A percentile compares a stretch with the other conserved stretches of the same genome.
Conservation (phyloP, 2,888 invertebrate species). For the Nymphalis polychloros region DNA sequence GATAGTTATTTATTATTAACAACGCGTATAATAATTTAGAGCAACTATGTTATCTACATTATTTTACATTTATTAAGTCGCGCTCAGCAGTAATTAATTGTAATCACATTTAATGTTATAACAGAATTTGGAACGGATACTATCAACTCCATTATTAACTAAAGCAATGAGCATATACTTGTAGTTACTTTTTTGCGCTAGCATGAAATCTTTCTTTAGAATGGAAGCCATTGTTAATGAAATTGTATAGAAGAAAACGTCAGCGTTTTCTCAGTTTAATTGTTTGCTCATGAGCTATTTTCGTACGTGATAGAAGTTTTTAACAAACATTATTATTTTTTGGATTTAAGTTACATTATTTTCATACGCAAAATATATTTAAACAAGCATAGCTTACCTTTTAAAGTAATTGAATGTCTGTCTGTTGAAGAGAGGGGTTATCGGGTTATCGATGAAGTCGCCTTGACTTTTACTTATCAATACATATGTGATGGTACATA, state of each 20-base stretch:
- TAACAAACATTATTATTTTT: not conserved
- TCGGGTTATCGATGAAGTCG: slow-evolving; percentile 22
- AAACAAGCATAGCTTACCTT: not conserved
- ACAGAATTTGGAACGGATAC: not conserved
- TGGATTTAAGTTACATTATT: not conserved
- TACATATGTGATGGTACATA: not conserved
- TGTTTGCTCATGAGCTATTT: not conserved
- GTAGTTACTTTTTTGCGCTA: too few relatives aligned
- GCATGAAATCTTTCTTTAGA: not conserved
- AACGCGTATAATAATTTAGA: too few relatives aligned
- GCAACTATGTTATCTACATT: too few relatives aligned
- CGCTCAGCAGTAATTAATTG: not conserved
- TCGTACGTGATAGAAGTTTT: not conserved
- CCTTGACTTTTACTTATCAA: slow-evolving; percentile 37
- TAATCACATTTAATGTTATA: not conserved
- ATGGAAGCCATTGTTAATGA: not conserved
- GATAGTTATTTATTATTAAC: too few relatives aligned
- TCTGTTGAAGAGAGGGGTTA: slow-evolving; percentile 1
- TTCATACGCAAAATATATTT: not conserved
- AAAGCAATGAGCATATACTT: not conserved
- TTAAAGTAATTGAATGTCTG: not conserved
- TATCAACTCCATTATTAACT: not conserved
- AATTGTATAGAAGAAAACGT: not conserved
- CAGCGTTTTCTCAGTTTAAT: not conserved
- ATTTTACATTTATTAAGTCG: not conserved